Evolutionary conservation across 1,140 invertebrate genomes (phyloP).

Genomic region (Thereuonema tuberculata): DNA sequence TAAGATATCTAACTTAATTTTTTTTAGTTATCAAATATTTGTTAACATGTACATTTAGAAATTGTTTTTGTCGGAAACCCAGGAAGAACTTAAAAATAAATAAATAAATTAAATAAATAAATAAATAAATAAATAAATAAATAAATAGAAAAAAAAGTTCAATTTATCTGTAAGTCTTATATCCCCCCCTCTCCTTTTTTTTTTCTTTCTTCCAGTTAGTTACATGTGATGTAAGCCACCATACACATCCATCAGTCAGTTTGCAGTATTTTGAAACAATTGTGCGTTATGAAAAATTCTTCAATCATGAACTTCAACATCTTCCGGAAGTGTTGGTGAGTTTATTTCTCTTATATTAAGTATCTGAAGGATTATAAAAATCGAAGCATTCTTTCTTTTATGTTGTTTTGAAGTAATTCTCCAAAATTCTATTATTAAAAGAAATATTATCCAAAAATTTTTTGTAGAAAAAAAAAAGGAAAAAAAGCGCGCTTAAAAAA

Average conservation of each 20-base stretch:
- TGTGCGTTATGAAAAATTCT: conserved; percentile 43
- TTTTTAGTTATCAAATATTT: not conserved
- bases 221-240: conserved; percentile 33
- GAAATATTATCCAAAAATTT: not conserved
- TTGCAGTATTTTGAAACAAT: conserved; percentile 42
- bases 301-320: conserved; percentile 34
- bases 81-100: not conserved
- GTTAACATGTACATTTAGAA: not conserved
- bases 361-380: not conserved
- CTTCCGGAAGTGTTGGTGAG: conserved; percentile 36
- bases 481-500: not conserved
- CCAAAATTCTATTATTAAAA: not conserved
- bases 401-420: not conserved
- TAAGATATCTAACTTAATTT: not conserved
- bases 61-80: not conserved
- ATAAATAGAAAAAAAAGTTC: conserved; percentile 7
- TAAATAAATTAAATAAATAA: not conserved
- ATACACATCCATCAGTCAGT: conserved; percentile 35
- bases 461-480: not conserved
- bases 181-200: not conserved
- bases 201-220: conserved; percentile 29
- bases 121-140: not conserved
- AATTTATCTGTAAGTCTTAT: conserved; percentile 12
- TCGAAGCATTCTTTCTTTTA: not conserved
- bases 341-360: not conserved